A percentile compares a stretch with the other conserved stretches of the same genome.
These are phyloP conservation scores for Aphelenchoides besseyi DNA, from an alignment of 1,140 invertebrate species.

Conservation along the genomic window DNA sequence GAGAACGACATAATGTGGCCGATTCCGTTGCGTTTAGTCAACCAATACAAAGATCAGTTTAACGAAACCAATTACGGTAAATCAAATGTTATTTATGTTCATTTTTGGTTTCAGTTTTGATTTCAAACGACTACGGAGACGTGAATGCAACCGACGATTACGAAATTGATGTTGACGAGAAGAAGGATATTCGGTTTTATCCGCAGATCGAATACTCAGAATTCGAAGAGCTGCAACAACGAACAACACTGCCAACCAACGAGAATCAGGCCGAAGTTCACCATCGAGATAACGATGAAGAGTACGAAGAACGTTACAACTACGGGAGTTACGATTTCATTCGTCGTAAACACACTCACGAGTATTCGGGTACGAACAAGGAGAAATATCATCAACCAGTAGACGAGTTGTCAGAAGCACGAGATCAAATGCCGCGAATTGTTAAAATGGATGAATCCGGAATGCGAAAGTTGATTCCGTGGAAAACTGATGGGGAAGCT, in stretches of 20 bases:
- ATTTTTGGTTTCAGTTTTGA: too few species aligned
- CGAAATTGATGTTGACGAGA: not conserved
- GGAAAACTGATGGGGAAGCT: not conserved
- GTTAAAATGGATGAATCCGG: slow-evolving; percentile 7
- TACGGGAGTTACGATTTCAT: slow-evolving; percentile 24
- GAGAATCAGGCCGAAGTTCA: not conserved
- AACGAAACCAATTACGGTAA: too few species aligned
- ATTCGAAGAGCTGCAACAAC: too few species aligned
- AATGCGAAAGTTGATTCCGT: not conserved
- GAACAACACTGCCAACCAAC: not conserved
- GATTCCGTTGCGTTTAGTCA: too few species aligned
- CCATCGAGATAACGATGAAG: slow-evolving; percentile 6
- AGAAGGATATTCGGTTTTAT: not conserved
- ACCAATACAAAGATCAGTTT: too few species aligned
- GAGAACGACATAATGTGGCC: too few species aligned
- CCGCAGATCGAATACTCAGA: too few species aligned
- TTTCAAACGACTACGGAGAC: not conserved
- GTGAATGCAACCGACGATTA: too few species aligned
- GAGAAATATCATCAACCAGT: not conserved
- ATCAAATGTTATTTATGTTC: too few species aligned
- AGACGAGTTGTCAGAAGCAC: not conserved
- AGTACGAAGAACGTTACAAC: slow-evolving; percentile 20
- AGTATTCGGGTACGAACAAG: not conserved
- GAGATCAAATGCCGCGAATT: not conserved
- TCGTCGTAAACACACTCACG: slow-evolving; percentile 3